Evolutionary conservation across 2,797 vertebrate species (phyloP), one percentile per base, ranked within the genome.

Genomic region (Sebastes cheni): DNA sequence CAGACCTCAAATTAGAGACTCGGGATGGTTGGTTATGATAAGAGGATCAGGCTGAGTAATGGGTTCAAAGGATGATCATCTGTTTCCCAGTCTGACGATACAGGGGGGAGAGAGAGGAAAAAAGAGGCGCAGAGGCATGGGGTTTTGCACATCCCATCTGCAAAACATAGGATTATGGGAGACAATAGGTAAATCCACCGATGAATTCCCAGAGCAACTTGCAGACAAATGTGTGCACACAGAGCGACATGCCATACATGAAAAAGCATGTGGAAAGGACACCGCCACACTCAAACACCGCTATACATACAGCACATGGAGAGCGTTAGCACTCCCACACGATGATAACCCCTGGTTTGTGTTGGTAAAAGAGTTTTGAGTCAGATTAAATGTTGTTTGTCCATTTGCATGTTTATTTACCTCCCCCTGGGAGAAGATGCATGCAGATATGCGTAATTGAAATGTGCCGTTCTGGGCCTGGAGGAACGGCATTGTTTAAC

Each of bases 31-130:
- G 90, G 89, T 92, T 91, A 89, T 86, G 91, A 93, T 94, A 94
- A 95, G 94, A 93, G 95, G 93, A 96, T 95, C 94, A 93, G 92
- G 89, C 88, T 86, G 89, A 91, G 92, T 95, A 93, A 95, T 93
- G 92, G 92, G 93, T 95, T 94, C 90, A 93, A 91, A 92, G 94
- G 91, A 93, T 91, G 92, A 93, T 94, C 91, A 84, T 94, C 92
- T 92, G 90, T 90, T 94, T 89, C 88, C 88, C 85, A 80, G 89
- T 88, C 87, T 93, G 89, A 67, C 54, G 88, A 89, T 91, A 92
- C 86, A 88, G 69, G 65, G 59, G 61, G 18, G 74, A 74, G 76
- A 81, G 42, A 46, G 16, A 2, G 67, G 79, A 74, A 80, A 67
- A 84, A 77, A 66, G 72, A 83, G 71, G 74, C 84, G 77, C 58